Conservation (phyloP, 2,113 vertebrate genomes). For the Phaethornis superciliosus region DNA sequence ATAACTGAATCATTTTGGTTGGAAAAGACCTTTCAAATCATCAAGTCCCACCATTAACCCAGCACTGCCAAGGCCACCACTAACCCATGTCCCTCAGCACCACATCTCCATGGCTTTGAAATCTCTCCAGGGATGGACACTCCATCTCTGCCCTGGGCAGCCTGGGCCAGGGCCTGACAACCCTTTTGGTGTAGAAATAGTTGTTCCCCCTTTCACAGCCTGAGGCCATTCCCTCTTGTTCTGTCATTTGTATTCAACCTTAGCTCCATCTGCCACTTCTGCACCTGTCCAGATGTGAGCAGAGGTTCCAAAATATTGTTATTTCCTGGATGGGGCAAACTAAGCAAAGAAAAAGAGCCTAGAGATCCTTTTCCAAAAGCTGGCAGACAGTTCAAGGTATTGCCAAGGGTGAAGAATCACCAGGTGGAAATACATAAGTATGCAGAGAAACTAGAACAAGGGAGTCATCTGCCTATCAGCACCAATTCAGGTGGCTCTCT, state of each 20-base stretch:
- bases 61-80: too few species aligned
- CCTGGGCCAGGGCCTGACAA: too few species aligned
- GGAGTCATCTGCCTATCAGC: conserved; percentile 48
- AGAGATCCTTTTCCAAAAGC: not conserved
- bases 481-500: conserved; percentile 44
- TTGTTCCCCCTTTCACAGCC: too few species aligned
- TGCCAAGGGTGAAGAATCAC: not conserved
- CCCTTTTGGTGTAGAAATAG: too few species aligned
- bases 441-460: not conserved
- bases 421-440: not conserved
- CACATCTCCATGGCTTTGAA: too few species aligned
- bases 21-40: too few species aligned
- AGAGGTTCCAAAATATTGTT: not conserved
- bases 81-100: too few species aligned
- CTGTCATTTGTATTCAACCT: not conserved
- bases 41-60: too few species aligned
- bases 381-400: not conserved
- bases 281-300: not conserved
- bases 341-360: not conserved
- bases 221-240: too few species aligned
- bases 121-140: too few species aligned
- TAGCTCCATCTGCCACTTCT: not conserved
- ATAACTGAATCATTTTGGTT: too few species aligned
- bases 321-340: not conserved
- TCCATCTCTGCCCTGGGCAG: too few species aligned